These are phyloP conservation scores for Salvelinus fontinalis DNA, from an alignment of 2,113 vertebrate species.

Conservation along the genomic window DNA sequence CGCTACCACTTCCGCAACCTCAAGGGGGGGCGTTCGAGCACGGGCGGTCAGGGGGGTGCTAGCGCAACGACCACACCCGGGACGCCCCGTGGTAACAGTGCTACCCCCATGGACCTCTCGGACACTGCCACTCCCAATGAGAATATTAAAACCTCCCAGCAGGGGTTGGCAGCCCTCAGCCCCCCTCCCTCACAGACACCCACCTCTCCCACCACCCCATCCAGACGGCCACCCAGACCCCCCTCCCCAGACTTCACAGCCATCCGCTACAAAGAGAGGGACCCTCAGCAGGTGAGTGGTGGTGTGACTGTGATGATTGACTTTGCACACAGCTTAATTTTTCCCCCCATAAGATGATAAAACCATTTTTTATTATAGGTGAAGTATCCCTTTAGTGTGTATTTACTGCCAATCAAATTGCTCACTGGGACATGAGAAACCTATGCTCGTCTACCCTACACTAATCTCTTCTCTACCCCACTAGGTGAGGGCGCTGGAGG, in stretches of 20 bases:
- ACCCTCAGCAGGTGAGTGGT: constrained; percentile 87
- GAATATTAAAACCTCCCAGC: constrained; percentile 59
- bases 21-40: constrained; percentile 75
- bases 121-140: constrained; percentile 33
- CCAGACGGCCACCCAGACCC: constrained; percentile 82
- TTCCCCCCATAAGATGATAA: neutral
- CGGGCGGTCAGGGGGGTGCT: constrained; percentile 50
- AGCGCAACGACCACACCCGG: neutral
- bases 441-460: neutral
- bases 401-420: no score
- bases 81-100: neutral
- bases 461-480: neutral
- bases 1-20: constrained; percentile 94
- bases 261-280: constrained; percentile 92
- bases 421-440: no score
- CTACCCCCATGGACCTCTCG: constrained; percentile 59
- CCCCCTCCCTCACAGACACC: constrained; percentile 66
- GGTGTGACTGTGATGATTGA: neutral
- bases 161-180: constrained; percentile 61
- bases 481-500: constrained; percentile 79
- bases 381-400: neutral
- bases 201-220: constrained; percentile 73
- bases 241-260: constrained; percentile 90
- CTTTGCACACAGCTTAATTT: no score
- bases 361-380: neutral